These are phyloP conservation scores for Notodonta ziczac DNA, from an alignment of 2,888 invertebrate species.

Conservation along the genomic window DNA sequence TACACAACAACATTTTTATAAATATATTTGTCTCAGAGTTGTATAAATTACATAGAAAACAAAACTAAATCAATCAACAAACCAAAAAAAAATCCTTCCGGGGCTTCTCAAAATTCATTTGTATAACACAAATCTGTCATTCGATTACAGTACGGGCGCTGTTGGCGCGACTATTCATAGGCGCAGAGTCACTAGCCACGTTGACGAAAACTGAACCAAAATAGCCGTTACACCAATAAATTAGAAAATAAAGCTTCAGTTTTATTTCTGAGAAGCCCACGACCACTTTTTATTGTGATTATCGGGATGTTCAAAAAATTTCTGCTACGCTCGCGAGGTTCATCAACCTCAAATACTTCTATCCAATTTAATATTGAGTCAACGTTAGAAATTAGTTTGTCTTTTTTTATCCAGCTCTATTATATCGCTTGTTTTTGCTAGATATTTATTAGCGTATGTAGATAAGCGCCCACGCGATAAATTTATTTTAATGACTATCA, in stretches of 20 bases:
- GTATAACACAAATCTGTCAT: constrained; percentile 81
- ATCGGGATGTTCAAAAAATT: constrained; percentile 64
- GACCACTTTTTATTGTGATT: constrained; percentile 69
- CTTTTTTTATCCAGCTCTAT: constrained; percentile 36
- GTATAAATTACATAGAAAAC: constrained; percentile 43
- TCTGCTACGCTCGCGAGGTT: constrained; percentile 45
- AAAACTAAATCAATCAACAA: constrained; percentile 57
- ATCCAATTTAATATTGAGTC: constrained; percentile 61
- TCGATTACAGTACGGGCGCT: constrained; percentile 57
- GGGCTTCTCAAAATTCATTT: constrained; percentile 60
- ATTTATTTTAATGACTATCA: constrained; percentile 38
- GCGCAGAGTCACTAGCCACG: constrained; percentile 48
- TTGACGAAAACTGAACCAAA: constrained; percentile 73
- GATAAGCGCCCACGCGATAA: constrained; percentile 36
- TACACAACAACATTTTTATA: no score
- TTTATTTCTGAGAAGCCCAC: constrained; percentile 60
- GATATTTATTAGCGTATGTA: constrained; percentile 34
- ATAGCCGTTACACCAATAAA: constrained; percentile 75
- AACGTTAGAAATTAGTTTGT: constrained; percentile 28
- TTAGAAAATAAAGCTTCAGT: constrained; percentile 69
- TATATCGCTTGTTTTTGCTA: constrained; percentile 34
- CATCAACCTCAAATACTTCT: constrained; percentile 69
- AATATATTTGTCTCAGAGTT: constrained; percentile 9
- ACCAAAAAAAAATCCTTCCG: constrained; percentile 58
- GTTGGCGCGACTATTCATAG: constrained; percentile 71